A percentile compares a stretch with the other conserved stretches of the same genome.
These are phyloP conservation scores for Helicoverpa armigera DNA, from an alignment of 1,140 invertebrate species.

Conservation along the genomic window DNA sequence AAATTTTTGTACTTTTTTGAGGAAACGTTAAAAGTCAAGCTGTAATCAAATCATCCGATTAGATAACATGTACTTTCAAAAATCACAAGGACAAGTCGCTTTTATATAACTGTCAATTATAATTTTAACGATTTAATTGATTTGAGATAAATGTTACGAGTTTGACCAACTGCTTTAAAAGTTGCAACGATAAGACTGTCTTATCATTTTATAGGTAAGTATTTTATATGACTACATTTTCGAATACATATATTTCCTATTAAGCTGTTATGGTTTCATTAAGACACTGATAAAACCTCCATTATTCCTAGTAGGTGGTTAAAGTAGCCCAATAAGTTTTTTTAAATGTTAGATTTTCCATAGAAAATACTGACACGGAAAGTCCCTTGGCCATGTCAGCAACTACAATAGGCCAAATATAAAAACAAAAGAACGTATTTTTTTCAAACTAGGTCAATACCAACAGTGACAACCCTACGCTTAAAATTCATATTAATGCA, in stretches of 20 bases:
- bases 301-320: too few relatives aligned
- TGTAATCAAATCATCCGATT: neutral
- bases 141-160: neutral
- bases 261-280: too few relatives aligned
- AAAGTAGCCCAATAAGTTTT: too few relatives aligned
- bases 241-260: too few relatives aligned
- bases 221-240: neutral
- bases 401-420: too few relatives aligned
- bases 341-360: too few relatives aligned
- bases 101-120: conserved; percentile 60
- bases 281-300: too few relatives aligned
- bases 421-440: too few relatives aligned
- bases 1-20: too few relatives aligned
- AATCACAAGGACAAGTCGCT: conserved; percentile 55
- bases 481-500: conserved; percentile 82
- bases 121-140: conserved; percentile 52
- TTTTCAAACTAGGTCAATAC: conserved; percentile 17
- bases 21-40: neutral
- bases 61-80: conserved; percentile 25
- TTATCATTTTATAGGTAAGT: neutral
- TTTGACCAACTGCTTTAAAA: conserved; percentile 1
- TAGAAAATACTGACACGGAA: too few relatives aligned
- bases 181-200: neutral
- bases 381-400: too few relatives aligned
- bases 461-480: conserved; percentile 67